Percentiles rank a stretch among this genome's conserved stretches.
phyloP scores from a whole-genome alignment of 2,888 invertebrate species.

The Drosophila atripex region DNA sequence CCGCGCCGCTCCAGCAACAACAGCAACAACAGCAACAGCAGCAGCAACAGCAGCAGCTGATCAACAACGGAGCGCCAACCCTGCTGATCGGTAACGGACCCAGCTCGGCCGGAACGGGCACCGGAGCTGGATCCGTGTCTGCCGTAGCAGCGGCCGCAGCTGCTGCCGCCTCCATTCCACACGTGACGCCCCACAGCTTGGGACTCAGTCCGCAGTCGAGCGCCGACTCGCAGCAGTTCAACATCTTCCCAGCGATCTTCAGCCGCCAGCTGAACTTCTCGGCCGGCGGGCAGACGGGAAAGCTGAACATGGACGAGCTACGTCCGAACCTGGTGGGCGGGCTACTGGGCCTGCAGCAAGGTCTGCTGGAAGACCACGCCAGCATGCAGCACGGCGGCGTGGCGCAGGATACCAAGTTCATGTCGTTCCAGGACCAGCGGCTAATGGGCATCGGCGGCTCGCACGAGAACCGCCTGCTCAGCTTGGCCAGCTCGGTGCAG shows the following conservation, averaged over 20 bases:
- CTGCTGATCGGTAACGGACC: conserved; percentile 82
- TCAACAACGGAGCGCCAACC: conserved; percentile 67
- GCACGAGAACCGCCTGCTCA: conserved; percentile 83
- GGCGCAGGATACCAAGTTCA: conserved; percentile 84
- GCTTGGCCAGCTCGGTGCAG: conserved; percentile 84
- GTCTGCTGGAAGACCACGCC: conserved; percentile 91
- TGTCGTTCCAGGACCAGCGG: conserved; percentile 85
- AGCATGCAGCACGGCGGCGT: conserved; percentile 84
- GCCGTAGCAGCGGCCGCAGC: conserved; percentile 66
- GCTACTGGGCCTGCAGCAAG: conserved; percentile 90
- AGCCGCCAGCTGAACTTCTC: conserved; percentile 94
- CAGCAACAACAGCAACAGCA: conserved; percentile 53
- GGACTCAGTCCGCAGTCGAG: conserved; percentile 84
- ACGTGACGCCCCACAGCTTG: conserved; percentile 79
- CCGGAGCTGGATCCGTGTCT: conserved; percentile 61
- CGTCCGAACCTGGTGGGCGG: conserved; percentile 92
- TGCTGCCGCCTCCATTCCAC: conserved; percentile 69
- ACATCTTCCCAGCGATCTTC: conserved; percentile 96
- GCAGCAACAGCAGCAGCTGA: conserved; percentile 55
- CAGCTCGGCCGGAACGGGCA: conserved; percentile 65
- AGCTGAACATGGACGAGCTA: conserved; percentile 92
- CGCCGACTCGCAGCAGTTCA: conserved; percentile 88
- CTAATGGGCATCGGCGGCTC: conserved; percentile 83
- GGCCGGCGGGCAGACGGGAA: conserved; percentile 88
- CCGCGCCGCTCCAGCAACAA: conserved; percentile 53